Percentiles rank a stretch among this genome's conserved stretches.
Conservation (phyloP, 2,888 invertebrate genomes). For the Drosophila anomalata region DNA sequence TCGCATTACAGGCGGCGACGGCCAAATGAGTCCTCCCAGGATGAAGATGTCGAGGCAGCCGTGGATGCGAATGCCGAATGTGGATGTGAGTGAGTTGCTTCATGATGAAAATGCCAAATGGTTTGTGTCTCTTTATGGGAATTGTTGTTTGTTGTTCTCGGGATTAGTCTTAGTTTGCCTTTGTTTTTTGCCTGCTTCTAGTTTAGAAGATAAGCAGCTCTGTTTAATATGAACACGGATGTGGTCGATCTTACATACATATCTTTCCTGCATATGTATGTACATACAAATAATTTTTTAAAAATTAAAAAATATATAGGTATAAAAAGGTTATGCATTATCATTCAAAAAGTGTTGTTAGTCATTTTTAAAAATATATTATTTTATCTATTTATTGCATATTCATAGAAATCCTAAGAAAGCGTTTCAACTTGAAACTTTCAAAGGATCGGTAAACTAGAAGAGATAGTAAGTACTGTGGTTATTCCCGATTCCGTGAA, state of each 20-base stretch:
- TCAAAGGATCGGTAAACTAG: too few species aligned
- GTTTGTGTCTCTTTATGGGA: slow-evolving; percentile 79
- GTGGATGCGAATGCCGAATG: slow-evolving; percentile 18
- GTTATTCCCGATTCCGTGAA: too few species aligned
- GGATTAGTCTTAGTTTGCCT: slow-evolving; percentile 54
- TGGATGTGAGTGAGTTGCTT: slow-evolving; percentile 43
- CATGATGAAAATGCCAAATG: slow-evolving; percentile 78
- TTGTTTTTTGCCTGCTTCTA: slow-evolving; percentile 60
- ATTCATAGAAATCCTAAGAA: too few species aligned
- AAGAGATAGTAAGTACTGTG: too few species aligned
- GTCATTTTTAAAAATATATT: too few species aligned
- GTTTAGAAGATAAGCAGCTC: slow-evolving; percentile 71
- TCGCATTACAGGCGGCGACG: slow-evolving; percentile 73
- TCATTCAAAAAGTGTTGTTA: too few species aligned
- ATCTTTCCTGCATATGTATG: background rate
- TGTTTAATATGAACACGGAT: slow-evolving; percentile 1
- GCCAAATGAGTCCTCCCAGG: slow-evolving; percentile 61
- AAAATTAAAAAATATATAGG: too few species aligned
- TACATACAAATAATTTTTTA: too few species aligned
- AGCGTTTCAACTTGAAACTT: too few species aligned
- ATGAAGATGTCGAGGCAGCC: slow-evolving; percentile 18
- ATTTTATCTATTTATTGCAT: too few species aligned
- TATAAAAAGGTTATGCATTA: too few species aligned
- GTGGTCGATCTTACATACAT: background rate
- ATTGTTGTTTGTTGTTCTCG: slow-evolving; percentile 75